phyloP scores from a whole-genome alignment of 2,888 invertebrate genomes.

The Laspeyria flexula region DNA sequence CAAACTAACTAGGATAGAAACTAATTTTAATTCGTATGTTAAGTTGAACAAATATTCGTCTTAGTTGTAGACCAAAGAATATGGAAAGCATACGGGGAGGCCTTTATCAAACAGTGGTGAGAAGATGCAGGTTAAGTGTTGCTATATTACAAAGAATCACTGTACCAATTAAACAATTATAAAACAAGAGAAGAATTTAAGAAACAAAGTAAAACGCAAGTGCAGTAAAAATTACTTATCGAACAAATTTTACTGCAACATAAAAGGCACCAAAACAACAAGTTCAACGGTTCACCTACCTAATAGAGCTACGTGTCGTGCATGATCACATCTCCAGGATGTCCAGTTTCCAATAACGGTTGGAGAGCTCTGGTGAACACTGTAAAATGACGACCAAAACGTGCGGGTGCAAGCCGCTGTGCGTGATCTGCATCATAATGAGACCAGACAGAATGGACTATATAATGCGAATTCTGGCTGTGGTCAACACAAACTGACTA shows the following conservation, averaged over 20 bases:
- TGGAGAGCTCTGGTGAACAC: conserved; percentile 66
- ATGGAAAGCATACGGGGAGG: too few species aligned
- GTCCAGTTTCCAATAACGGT: conserved; percentile 74
- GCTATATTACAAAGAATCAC: too few species aligned
- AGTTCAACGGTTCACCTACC: conserved; percentile 62
- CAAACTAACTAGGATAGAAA: too few species aligned
- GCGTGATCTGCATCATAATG: conserved; percentile 77
- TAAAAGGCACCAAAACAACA: conserved; percentile 57
- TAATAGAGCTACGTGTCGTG: conserved; percentile 63
- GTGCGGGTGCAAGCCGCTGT: conserved; percentile 59
- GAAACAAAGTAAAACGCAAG: neutral
- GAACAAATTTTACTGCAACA: conserved; percentile 31
- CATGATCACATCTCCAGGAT: conserved; percentile 66
- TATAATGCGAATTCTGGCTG: conserved; percentile 66
- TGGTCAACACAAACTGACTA: conserved; percentile 61
- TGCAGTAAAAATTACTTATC: conserved; percentile 33
- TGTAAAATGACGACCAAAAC: conserved; percentile 63
- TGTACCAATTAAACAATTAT: too few species aligned
- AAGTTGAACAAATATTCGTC: too few species aligned
- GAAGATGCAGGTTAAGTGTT: too few species aligned
- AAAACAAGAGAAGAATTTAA: too few species aligned
- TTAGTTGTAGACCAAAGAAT: too few species aligned
- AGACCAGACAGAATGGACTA: conserved; percentile 70
- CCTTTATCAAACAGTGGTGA: too few species aligned
- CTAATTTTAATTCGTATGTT: too few species aligned